Percentiles rank a stretch among this genome's conserved stretches.
Evolutionary conservation across 2,888 invertebrate species (phyloP).

Genomic region (Nomada flava): DNA sequence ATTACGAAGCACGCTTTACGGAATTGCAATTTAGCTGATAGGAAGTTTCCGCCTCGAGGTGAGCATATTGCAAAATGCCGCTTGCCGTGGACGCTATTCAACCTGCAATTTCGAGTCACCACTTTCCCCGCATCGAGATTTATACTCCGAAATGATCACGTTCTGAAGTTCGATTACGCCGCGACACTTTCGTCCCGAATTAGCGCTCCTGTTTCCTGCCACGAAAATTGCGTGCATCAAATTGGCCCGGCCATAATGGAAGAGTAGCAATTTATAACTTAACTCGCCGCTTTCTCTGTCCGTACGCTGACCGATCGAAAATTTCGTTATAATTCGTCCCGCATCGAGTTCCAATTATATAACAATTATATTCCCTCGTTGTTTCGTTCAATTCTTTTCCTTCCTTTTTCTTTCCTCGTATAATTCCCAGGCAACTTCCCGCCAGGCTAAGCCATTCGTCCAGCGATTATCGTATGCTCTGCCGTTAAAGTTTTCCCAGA

Average conservation of each 20-base stretch:
- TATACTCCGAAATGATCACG: conserved; percentile 36
- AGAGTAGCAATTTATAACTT: conserved; percentile 25
- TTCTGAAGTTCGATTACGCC: conserved; percentile 14
- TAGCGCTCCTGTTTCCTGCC: not conserved
- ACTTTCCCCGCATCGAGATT: conserved; percentile 30
- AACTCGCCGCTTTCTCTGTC: conserved; percentile 6
- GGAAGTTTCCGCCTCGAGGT: conserved; percentile 16
- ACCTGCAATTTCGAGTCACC: conserved; percentile 20
- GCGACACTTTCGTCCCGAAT: conserved; percentile 27
- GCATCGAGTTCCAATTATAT: too few species aligned
- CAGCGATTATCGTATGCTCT: not conserved
- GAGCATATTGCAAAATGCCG: conserved; percentile 7
- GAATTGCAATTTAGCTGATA: not conserved
- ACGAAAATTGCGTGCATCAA: conserved; percentile 3
- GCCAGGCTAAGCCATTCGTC: conserved; percentile 12
- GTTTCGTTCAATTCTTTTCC: not conserved
- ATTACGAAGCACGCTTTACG: not conserved
- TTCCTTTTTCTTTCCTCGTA: not conserved
- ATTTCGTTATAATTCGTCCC: not conserved
- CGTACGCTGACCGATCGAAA: not conserved
- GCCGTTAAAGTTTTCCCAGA: conserved; percentile 39
- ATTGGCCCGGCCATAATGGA: conserved; percentile 8
- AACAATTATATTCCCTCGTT: too few species aligned
- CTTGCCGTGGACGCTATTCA: not conserved
- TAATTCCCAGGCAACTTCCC: not conserved